Conservation (phyloP, 2,888 invertebrate genomes). For the Phania funesta region DNA sequence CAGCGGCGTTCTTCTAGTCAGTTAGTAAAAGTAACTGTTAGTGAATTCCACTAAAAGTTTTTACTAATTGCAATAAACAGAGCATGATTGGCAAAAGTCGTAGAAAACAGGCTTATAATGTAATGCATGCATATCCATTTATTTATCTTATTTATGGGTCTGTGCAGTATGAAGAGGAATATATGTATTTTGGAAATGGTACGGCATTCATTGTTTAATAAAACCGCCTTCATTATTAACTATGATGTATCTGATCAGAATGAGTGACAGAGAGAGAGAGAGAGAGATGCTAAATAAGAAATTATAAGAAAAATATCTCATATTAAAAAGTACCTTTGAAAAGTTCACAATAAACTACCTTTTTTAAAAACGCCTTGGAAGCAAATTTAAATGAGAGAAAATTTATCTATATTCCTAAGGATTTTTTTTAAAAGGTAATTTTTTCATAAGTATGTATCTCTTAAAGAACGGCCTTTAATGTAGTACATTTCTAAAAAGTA, state of each 20-base stretch:
- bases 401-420: no score
- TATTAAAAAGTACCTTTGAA: no score
- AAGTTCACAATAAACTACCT: no score
- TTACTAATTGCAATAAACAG: constrained; percentile 67
- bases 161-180: not conserved
- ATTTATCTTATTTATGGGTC: constrained; percentile 39
- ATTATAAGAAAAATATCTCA: no score
- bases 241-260: not conserved
- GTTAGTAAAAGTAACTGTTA: constrained; percentile 42
- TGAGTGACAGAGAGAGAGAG: no score
- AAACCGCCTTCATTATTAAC: not conserved
- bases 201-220: not conserved
- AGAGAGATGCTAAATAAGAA: no score
- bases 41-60: constrained; percentile 44
- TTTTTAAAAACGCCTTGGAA: no score
- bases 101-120: constrained; percentile 39
- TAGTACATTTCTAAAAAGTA: no score
- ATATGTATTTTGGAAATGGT: not conserved
- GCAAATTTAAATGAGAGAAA: no score
- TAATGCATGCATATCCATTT: constrained; percentile 52
- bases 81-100: constrained; percentile 53
- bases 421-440: no score
- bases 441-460: no score
- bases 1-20: constrained; percentile 33
- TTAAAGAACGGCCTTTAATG: no score